Percentiles rank a stretch among this genome's conserved stretches.
Evolutionary conservation across 1,140 invertebrate species (phyloP).

Genomic region (Apis laboriosa): DNA sequence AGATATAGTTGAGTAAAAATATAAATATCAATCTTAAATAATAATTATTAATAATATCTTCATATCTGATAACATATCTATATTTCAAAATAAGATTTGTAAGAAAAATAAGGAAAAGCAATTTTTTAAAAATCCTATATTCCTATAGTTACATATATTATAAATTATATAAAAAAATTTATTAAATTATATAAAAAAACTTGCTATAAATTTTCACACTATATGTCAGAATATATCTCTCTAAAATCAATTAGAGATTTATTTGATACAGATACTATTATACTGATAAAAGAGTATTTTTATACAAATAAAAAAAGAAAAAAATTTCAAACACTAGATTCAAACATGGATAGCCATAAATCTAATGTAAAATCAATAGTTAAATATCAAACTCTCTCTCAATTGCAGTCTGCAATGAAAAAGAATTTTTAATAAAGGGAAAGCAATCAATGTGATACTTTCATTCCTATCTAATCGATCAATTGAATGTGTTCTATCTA

Average conservation of each 20-base stretch:
- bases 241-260: neutral
- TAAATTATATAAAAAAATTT: too few relatives aligned
- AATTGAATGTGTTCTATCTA: neutral
- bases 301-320: neutral
- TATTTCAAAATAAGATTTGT: too few relatives aligned
- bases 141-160: too few relatives aligned
- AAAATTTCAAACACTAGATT: neutral
- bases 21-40: too few relatives aligned
- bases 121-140: too few relatives aligned
- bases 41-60: too few relatives aligned
- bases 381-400: neutral
- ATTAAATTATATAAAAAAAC: too few relatives aligned
- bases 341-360: neutral
- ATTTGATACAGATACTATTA: neutral
- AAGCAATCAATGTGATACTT: neutral
- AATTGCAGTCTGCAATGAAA: neutral
- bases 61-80: too few relatives aligned
- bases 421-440: slow-evolving; percentile 20
- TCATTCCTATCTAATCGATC: neutral
- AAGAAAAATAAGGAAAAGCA: too few relatives aligned
- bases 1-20: too few relatives aligned
- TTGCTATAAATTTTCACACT: neutral
- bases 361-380: slow-evolving; percentile 12
- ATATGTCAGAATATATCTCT: neutral
- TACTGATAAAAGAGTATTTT: neutral